Conservation (phyloP, 2,797 vertebrate genomes). For the Lagorchestes hirsutus region DNA sequence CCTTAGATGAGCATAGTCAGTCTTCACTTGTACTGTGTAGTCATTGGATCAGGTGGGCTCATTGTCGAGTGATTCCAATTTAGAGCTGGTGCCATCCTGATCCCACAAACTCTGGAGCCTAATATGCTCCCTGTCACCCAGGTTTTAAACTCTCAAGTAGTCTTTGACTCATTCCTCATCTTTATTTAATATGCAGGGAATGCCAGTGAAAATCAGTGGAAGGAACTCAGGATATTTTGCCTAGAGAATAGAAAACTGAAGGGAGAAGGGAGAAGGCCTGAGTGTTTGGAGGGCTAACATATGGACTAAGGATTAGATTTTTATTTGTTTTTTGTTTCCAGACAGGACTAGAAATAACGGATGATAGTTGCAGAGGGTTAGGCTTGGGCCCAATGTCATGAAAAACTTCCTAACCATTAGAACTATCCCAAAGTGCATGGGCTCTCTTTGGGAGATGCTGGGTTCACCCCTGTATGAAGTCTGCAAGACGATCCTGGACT, state of each 20-base stretch:
- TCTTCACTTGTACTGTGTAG: not conserved
- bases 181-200: not conserved
- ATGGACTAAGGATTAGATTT: not conserved
- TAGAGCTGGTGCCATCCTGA: not conserved
- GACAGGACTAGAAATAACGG: not conserved
- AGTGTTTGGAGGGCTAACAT: not conserved
- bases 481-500: not conserved
- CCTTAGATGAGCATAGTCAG: not conserved
- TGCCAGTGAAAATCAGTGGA: not conserved
- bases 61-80: not conserved
- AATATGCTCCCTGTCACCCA: not conserved
- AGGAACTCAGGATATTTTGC: not conserved
- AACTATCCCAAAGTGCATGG: not conserved
- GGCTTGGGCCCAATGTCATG: not conserved
- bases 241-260: not conserved
- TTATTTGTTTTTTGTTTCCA: not conserved
- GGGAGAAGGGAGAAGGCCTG: not conserved
- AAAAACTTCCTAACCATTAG: not conserved
- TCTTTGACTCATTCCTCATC: not conserved
- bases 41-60: not conserved
- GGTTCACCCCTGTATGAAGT: not conserved
- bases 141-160: conserved; percentile 1
- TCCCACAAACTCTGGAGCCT: not conserved
- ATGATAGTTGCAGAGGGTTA: not conserved
- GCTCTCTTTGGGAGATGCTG: not conserved